These are phyloP conservation scores for Capromys pilorides DNA, from an alignment of 2,797 vertebrate species.

Conservation along the genomic window DNA sequence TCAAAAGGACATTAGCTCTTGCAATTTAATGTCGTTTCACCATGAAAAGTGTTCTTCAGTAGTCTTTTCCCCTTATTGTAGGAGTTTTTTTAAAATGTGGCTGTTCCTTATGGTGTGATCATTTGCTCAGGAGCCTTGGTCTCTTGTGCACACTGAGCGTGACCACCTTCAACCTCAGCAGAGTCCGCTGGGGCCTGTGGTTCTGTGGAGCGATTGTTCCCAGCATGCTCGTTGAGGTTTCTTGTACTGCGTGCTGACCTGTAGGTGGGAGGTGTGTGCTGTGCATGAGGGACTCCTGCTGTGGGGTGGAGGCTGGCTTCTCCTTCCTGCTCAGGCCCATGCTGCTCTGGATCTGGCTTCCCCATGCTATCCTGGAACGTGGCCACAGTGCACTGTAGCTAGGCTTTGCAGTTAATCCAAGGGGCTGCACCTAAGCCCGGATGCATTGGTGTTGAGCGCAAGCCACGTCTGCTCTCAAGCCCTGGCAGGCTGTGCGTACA, in stretches of 20 bases:
- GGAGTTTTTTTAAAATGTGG: background rate
- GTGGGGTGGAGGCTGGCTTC: background rate
- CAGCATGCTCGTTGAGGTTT: too few species aligned
- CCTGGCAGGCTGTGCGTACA: background rate
- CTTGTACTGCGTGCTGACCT: background rate
- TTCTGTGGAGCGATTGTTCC: background rate
- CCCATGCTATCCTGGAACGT: background rate
- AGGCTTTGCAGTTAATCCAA: background rate
- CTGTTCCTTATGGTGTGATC: constrained; percentile 1
- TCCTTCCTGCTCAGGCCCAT: background rate
- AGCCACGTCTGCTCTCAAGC: background rate
- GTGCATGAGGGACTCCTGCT: background rate
- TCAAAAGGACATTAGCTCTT: constrained; percentile 29
- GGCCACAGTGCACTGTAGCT: background rate
- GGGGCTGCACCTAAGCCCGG: background rate
- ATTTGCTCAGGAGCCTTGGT: background rate
- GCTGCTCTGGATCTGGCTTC: background rate
- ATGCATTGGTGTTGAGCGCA: background rate
- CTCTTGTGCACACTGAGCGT: background rate
- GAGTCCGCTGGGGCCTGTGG: background rate
- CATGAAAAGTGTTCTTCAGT: background rate
- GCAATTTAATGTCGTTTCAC: constrained; percentile 56
- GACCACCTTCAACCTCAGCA: background rate
- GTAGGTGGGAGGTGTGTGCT: too few species aligned
- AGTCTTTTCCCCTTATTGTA: constrained; percentile 41